Evolutionary conservation across 2,113 vertebrate species (phyloP).

Genomic region (Illadopsis cleaveri): DNA sequence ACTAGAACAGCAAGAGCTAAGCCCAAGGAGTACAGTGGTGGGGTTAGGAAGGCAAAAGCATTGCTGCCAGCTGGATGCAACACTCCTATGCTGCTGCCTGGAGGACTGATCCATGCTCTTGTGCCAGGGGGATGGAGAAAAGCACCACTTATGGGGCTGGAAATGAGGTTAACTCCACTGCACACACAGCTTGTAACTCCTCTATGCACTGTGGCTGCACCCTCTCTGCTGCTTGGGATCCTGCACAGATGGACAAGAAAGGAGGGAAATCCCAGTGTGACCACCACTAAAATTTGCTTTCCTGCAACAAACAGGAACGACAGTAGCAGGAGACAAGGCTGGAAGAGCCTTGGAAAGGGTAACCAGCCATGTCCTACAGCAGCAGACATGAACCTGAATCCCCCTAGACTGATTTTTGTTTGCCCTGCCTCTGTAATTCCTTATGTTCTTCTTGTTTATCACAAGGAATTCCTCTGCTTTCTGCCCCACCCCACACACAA

Average conservation of each 20-base stretch:
- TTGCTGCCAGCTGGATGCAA: background rate
- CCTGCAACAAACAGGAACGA: background rate
- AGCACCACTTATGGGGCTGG: background rate
- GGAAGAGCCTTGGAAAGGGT: background rate
- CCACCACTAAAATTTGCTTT: background rate
- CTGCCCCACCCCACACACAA: background rate
- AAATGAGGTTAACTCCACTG: background rate
- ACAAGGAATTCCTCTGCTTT: background rate
- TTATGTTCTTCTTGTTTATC: background rate
- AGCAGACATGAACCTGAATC: background rate
- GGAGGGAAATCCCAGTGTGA: background rate
- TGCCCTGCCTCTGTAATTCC: background rate
- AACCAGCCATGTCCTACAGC: background rate
- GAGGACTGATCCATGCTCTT: background rate
- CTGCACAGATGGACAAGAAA: background rate
- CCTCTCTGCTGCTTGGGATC: background rate
- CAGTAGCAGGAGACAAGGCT: background rate
- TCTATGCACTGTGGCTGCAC: background rate
- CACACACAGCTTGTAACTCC: background rate
- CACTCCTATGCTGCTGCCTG: background rate
- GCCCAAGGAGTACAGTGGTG: background rate
- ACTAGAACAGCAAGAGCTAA: conserved; percentile 19
- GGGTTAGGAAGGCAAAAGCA: background rate
- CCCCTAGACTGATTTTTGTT: background rate
- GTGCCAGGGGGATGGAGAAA: background rate